phyloP scores from a whole-genome alignment of 2,797 vertebrate genomes.

The Emydoidea blandingii region DNA sequence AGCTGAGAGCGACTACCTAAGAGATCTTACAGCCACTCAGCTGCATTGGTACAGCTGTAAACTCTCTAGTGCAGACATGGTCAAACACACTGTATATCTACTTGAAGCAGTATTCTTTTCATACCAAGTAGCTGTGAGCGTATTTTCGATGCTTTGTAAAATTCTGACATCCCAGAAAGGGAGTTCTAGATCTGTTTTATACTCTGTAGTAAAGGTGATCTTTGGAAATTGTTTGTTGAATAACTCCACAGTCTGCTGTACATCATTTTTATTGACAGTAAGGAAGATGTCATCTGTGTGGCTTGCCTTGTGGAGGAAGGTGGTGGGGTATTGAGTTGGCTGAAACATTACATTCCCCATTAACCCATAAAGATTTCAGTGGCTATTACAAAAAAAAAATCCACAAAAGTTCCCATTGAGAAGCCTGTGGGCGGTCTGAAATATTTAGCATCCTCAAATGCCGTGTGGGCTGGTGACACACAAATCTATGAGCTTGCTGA shows the following conservation, averaged over 20 bases:
- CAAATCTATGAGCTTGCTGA: constrained; percentile 53
- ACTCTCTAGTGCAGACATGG: too few species aligned
- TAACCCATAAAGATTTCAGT: constrained; percentile 55
- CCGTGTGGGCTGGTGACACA: constrained; percentile 32
- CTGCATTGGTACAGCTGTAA: too few species aligned
- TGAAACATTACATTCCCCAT: constrained; percentile 6
- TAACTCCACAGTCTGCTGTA: constrained; percentile 63
- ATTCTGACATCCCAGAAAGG: constrained; percentile 66
- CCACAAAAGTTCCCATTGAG: constrained; percentile 3
- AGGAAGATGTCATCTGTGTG: constrained; percentile 73
- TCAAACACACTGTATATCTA: neutral
- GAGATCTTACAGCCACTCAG: too few species aligned
- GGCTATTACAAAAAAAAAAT: constrained; percentile 53
- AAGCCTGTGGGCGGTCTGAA: constrained; percentile 38
- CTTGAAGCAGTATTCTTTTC: neutral
- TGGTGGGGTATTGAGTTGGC: neutral
- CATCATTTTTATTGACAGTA: constrained; percentile 77
- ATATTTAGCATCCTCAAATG: constrained; percentile 54
- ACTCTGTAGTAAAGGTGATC: constrained; percentile 73
- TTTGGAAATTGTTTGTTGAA: constrained; percentile 78
- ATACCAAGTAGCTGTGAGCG: constrained; percentile 39
- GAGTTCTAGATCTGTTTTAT: constrained; percentile 76
- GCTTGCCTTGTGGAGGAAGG: constrained; percentile 37
- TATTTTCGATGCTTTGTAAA: constrained; percentile 61
- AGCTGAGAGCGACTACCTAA: too few species aligned